A percentile compares a stretch with the other conserved stretches of the same genome.
phyloP scores from a whole-genome alignment of 2,797 vertebrate species.

The Micropoecilia bifurca region DNA sequence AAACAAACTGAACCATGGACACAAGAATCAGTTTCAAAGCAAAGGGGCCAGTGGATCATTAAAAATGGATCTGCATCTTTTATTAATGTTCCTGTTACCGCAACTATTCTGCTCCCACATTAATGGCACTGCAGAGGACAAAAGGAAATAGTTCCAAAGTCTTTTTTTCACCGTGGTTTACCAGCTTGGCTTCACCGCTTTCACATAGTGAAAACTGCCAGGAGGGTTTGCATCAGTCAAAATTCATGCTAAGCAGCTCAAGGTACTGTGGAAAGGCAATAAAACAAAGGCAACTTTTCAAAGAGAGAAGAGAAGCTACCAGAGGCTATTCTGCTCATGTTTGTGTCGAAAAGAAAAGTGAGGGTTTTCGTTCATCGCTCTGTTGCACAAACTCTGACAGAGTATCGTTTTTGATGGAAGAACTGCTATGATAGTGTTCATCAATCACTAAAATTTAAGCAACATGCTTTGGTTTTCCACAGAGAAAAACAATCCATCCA shows the following conservation, averaged over 20 bases:
- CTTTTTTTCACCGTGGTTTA: slow-evolving; percentile 14
- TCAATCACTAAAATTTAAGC: neutral
- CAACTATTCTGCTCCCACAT: slow-evolving; percentile 52
- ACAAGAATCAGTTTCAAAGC: slow-evolving; percentile 57
- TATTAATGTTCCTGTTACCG: slow-evolving; percentile 75
- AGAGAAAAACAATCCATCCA: neutral
- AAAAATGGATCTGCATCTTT: slow-evolving; percentile 76
- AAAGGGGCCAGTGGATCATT: slow-evolving; percentile 72
- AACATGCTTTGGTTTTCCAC: neutral
- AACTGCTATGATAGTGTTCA: neutral
- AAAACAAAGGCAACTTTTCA: neutral
- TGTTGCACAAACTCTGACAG: neutral
- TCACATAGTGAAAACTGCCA: slow-evolving; percentile 3
- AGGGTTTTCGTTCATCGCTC: neutral
- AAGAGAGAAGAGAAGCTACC: neutral
- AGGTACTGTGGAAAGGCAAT: neutral
- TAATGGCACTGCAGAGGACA: slow-evolving; percentile 41
- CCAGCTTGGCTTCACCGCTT: slow-evolving; percentile 40
- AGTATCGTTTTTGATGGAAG: neutral
- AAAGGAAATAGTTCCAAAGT: slow-evolving; percentile 33
- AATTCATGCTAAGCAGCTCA: slow-evolving; percentile 20
- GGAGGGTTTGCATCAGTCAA: slow-evolving; percentile 2
- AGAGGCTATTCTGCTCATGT: neutral
- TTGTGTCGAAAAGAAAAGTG: neutral
- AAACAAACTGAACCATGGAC: slow-evolving; percentile 32